These are phyloP conservation scores for Ostrea denselamellosa DNA, from an alignment of 1,140 invertebrate genomes.

Conservation along the genomic window DNA sequence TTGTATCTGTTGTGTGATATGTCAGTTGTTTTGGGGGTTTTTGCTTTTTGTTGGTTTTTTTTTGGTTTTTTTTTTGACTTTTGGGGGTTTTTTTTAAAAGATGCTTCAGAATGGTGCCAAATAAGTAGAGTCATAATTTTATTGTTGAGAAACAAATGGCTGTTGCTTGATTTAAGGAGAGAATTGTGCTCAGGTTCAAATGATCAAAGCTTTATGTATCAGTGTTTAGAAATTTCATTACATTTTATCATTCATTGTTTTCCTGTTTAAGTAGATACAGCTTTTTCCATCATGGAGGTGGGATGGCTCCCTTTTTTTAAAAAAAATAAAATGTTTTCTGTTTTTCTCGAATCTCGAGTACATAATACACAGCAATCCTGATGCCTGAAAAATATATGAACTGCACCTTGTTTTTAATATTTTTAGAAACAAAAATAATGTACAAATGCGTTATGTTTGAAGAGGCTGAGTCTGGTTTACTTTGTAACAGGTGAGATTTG, in stretches of 20 bases:
- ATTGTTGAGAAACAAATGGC: not conserved
- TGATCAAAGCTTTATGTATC: slow-evolving; percentile 7
- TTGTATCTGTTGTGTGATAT: slow-evolving; percentile 48
- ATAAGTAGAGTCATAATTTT: not conserved
- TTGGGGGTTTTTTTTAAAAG: not conserved
- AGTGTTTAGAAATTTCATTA: not conserved
- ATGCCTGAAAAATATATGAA: too few species aligned
- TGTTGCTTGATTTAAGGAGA: not conserved
- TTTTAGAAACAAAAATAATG: too few species aligned
- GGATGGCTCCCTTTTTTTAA: not conserved
- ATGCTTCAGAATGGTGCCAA: slow-evolving; percentile 23
- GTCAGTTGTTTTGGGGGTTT: too few species aligned
- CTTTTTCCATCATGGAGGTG: not conserved
- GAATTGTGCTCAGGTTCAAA: not conserved
- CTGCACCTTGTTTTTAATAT: too few species aligned
- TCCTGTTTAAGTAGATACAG: not conserved
- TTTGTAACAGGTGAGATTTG: not conserved
- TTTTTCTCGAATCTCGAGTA: too few species aligned
- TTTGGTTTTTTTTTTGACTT: too few species aligned
- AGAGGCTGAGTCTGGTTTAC: not conserved
- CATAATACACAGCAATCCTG: too few species aligned
- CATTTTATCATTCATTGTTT: not conserved
- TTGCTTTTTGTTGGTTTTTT: too few species aligned
- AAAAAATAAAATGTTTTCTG: too few species aligned
- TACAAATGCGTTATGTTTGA: too few species aligned